Evolutionary conservation across 2,113 vertebrate genomes (phyloP).

Genomic region (Seriola dumerili): DNA sequence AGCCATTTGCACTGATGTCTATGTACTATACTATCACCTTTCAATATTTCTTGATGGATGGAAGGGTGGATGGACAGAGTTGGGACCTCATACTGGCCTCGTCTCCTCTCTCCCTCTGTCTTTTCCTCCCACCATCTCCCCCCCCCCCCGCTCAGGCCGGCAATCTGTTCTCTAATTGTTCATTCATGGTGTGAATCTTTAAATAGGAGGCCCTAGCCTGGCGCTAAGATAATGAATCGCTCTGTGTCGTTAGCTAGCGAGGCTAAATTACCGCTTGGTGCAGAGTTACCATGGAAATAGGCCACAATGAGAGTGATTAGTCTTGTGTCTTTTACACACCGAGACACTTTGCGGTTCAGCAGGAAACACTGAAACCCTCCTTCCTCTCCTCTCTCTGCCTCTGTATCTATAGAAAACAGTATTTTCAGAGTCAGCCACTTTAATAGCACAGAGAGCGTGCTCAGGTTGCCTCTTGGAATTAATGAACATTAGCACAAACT

Average conservation of each 20-base stretch:
- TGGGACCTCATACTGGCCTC: conserved; percentile 44
- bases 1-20: neutral
- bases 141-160: conserved; percentile 58
- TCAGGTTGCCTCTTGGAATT: conserved; percentile 8
- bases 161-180: conserved; percentile 84
- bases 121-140: conserved; percentile 29
- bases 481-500: neutral
- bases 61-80: conserved; percentile 20
- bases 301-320: conserved; percentile 81
- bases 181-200: conserved; percentile 84
- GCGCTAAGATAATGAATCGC: conserved; percentile 83
- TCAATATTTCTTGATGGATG: neutral
- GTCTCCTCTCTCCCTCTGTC: conserved; percentile 26
- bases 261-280: conserved; percentile 83
- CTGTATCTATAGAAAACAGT: neutral
- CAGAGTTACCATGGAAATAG: conserved; percentile 85
- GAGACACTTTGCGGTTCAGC: conserved; percentile 60
- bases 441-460: neutral
- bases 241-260: conserved; percentile 81
- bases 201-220: conserved; percentile 81
- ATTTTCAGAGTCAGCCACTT: conserved; percentile 4
- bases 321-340: conserved; percentile 73
- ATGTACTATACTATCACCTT: neutral
- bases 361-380: conserved; percentile 43
- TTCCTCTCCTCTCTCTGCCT: conserved; percentile 19